Conservation (phyloP, 2,113 vertebrate genomes). For the Plecturocebus donacophilus region DNA sequence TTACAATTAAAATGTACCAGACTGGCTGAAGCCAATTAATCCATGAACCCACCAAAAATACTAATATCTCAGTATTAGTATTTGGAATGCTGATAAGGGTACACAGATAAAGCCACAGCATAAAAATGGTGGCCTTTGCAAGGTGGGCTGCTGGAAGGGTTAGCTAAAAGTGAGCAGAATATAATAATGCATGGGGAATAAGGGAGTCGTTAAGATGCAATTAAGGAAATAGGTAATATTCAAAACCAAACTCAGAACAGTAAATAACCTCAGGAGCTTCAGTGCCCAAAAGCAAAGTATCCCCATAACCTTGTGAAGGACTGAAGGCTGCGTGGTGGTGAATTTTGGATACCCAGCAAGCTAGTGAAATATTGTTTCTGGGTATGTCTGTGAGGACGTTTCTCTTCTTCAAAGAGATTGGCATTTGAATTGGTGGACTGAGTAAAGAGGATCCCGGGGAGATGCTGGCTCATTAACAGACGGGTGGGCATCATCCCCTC, state of each 20-base stretch:
- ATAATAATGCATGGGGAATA: neutral
- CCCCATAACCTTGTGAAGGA: neutral
- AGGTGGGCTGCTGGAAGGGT: neutral
- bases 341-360: neutral
- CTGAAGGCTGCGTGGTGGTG: neutral
- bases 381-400: neutral
- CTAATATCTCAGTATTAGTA: neutral
- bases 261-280: neutral
- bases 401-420: neutral
- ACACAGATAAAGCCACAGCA: neutral
- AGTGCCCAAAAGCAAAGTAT: neutral
- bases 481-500: neutral
- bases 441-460: neutral
- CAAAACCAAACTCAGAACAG: neutral
- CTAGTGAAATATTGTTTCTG: neutral
- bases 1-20: neutral
- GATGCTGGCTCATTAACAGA: no score
- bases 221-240: neutral
- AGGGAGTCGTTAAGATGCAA: neutral
- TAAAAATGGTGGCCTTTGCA: neutral
- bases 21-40: neutral
- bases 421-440: neutral
- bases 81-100: neutral
- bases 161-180: neutral
- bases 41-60: neutral